Base-by-base conservation (phyloP, 2,888 invertebrate genomes). In the Tetragnatha montana region DNA sequence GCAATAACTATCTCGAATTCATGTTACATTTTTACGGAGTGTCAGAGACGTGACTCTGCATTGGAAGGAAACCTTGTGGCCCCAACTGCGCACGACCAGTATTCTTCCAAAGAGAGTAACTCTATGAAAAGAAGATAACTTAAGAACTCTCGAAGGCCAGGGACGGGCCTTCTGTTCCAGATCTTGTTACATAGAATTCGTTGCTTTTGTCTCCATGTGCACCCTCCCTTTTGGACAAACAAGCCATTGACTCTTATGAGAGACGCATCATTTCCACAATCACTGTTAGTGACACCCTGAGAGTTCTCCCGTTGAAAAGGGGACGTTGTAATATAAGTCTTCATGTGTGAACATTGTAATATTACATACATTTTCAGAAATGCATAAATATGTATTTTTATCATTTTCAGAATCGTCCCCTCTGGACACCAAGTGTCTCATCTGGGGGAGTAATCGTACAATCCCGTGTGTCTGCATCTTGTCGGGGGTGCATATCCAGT, bases 1-100 rank as follows among this genome's bases (percentile, higher is more conserved):
- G 97, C 97, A 97, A 96, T 98, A 97, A 92, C 88, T 73, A 85
- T 74, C 35, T 68, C 79, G 22, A 19, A 22, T 47, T 68, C 14
- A 35, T 21, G 79, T 35, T 35, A 35, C 35, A 35, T 35, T 35
- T 35, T 35, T 35, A 35, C 21, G 71, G 49, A 71, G 12, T 17
- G 60, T 60, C 60, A 60, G 14, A 60, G 60, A 60, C 60, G 12
- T 73, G 73, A 22, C 21, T 21, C 21, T 19, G 73, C 49, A 47
- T 35, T 21, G 14, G 17, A 75, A 75, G n/a, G 73, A 81, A 74
- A 68, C 76, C 82, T 35, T 79, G 78, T 82, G 78, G 82, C 82
- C 75, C 82, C 88, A 78, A 69, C 12, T 47, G 70, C 71, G 73
- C 71, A 51, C 19, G 70, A 80, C 19, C 70, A 14, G 78, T 80